A percentile compares a stretch with the other conserved stretches of the same genome.
phyloP scores from a whole-genome alignment of 2,888 invertebrate genomes.

The Protonemura montana region DNA sequence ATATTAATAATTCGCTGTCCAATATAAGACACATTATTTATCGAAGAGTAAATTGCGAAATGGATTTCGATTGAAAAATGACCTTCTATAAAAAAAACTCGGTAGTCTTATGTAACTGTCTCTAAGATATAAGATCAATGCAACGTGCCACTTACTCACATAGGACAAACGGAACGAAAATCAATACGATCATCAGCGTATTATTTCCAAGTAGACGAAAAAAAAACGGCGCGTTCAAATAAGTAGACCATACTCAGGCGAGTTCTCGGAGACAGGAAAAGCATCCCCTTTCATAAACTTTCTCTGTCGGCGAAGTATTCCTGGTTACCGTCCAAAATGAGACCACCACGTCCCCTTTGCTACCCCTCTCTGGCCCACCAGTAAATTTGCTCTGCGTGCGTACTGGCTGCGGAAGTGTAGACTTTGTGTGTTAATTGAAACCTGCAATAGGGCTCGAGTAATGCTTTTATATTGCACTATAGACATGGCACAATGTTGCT shows the following conservation, averaged over 20 bases:
- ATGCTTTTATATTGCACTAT: too few relatives aligned
- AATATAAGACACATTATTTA: background rate
- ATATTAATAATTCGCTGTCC: background rate
- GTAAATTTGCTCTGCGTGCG: background rate
- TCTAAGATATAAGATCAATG: background rate
- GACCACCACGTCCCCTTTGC: background rate
- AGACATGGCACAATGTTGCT: too few relatives aligned
- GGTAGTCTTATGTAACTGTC: background rate
- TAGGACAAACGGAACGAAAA: background rate
- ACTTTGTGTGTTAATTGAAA: background rate
- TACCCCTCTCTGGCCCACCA: background rate
- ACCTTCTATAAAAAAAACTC: background rate
- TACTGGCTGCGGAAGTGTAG: background rate
- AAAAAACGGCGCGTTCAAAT: background rate
- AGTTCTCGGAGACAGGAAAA: constrained; percentile 1
- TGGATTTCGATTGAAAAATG: constrained; percentile 7
- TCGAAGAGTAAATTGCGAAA: background rate
- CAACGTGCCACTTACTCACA: background rate
- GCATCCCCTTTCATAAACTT: constrained; percentile 12
- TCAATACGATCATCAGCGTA: constrained; percentile 2
- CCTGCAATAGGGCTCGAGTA: background rate
- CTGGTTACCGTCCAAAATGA: background rate
- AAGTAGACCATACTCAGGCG: background rate
- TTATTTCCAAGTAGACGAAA: background rate
- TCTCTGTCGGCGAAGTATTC: background rate